Evolutionary conservation across 1,140 invertebrate genomes (phyloP), one percentile per base, ranked within the genome.

Genomic region (Drosophila lacteicornis): DNA sequence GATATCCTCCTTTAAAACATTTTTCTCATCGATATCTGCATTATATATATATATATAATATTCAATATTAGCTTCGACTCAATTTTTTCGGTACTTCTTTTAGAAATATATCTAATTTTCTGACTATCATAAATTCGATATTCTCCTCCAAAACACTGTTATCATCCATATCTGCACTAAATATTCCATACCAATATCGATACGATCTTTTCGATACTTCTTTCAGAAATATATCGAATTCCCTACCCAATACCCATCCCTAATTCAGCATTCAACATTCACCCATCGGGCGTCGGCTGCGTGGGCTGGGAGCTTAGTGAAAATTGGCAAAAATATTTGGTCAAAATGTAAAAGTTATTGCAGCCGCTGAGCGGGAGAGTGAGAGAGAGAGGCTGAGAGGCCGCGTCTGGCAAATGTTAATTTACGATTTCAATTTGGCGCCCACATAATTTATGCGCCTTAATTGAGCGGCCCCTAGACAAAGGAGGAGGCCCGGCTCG

Each of bases 321-420:
- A 90, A 90, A 90, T 90, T 90, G 82, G 85, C 86, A 90, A 85
- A 88, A 88, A 90, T 90, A 90, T 90, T 90, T 90, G 86, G 86
- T 79, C 86, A 90, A 90, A 90, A 90, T 90, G 85, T 90, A 90
- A 90, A 90, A 90, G 85, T 84, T 87, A 87, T 80, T 67, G 84
- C 85, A 58, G 4, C 45, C 49, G 55, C 55, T 47, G 42, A n/a
- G 43, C 13, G 49, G 27, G 30, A 15, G 25, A 22, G 43, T 42
- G 22, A 17, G 27, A 8, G 11, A 17, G 38, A n/a, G 19, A n/a
- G 22, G 40, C 45, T 2, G 40, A 27, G 13, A 38, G 45, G 53
- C 69, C 57, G 40, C 57, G 83, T 87, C 83, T 87, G 80, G 85
- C 81, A 90, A 90, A 90, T 90, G 86, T 90, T 90, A 90, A 90